These are phyloP conservation scores for Helleia helle DNA, from an alignment of 2,888 invertebrate species.

Conservation along the genomic window DNA sequence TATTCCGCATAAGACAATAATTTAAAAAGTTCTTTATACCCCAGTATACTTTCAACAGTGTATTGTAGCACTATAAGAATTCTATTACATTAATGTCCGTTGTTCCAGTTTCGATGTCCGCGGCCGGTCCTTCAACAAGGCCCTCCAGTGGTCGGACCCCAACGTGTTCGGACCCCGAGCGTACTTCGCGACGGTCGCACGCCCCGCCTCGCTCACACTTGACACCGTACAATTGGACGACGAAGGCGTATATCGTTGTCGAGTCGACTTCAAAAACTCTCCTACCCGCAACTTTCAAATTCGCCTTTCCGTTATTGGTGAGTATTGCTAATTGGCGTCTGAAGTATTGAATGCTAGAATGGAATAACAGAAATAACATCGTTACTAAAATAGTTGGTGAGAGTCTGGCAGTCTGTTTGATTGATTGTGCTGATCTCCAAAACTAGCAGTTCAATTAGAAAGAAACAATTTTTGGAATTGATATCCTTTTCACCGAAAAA, in stretches of 20 bases:
- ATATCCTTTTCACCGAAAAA: too few relatives aligned
- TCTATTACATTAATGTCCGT: neutral
- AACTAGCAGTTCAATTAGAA: too few relatives aligned
- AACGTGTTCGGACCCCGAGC: constrained; percentile 89
- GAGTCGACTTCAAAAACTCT: constrained; percentile 92
- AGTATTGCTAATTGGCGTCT: constrained; percentile 68
- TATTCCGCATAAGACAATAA: too few relatives aligned
- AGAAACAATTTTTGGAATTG: too few relatives aligned
- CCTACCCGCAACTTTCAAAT: constrained; percentile 92
- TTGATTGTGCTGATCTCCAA: too few relatives aligned
- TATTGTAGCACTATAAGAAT: too few relatives aligned
- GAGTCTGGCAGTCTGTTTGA: too few relatives aligned
- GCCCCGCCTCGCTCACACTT: constrained; percentile 86
- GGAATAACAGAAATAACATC: too few relatives aligned
- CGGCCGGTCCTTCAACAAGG: constrained; percentile 86
- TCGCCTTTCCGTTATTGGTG: constrained; percentile 91
- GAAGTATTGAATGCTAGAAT: too few relatives aligned
- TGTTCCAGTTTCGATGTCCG: constrained; percentile 88
- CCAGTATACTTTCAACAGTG: too few relatives aligned
- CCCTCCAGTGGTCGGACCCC: constrained; percentile 88
- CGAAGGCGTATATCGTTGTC: constrained; percentile 89
- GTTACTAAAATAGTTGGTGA: too few relatives aligned
- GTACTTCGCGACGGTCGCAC: constrained; percentile 86
- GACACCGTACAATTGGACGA: constrained; percentile 90
- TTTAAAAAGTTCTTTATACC: too few relatives aligned